phyloP scores from a whole-genome alignment of 2,888 invertebrate species.

The Hirudinaria manillensis region DNA sequence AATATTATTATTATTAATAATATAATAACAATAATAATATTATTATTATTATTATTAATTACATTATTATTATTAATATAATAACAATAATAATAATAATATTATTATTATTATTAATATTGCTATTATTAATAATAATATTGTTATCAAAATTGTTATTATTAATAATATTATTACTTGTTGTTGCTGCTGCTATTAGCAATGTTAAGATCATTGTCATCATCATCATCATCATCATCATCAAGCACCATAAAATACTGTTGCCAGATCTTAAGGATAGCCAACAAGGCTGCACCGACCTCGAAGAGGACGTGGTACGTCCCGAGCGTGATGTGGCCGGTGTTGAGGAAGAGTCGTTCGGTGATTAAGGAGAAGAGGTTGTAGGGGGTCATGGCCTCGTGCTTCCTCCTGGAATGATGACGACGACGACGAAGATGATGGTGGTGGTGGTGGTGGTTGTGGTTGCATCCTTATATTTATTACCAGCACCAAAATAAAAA shows the following conservation, averaged over 20 bases:
- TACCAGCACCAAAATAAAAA: neutral
- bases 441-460: no score
- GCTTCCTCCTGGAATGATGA: conserved; percentile 72
- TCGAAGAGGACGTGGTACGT: conserved; percentile 98
- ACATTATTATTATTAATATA: no score
- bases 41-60: no score
- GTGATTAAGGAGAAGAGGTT: conserved; percentile 94
- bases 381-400: conserved; percentile 96
- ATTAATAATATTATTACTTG: neutral
- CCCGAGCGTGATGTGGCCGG: conserved; percentile 81
- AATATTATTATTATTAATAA: no score
- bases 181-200: no score
- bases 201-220: neutral
- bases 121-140: neutral
- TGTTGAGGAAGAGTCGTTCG: conserved; percentile 79
- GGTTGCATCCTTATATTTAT: neutral
- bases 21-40: neutral
- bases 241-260: neutral
- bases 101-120: no score
- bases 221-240: neutral
- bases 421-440: neutral
- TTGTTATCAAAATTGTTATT: neutral
- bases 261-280: no score
- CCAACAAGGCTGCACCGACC: conserved; percentile 53
- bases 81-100: no score